Base-by-base conservation (phyloP, 2,797 vertebrate genomes). In the Paramormyrops hopkinsi region DNA sequence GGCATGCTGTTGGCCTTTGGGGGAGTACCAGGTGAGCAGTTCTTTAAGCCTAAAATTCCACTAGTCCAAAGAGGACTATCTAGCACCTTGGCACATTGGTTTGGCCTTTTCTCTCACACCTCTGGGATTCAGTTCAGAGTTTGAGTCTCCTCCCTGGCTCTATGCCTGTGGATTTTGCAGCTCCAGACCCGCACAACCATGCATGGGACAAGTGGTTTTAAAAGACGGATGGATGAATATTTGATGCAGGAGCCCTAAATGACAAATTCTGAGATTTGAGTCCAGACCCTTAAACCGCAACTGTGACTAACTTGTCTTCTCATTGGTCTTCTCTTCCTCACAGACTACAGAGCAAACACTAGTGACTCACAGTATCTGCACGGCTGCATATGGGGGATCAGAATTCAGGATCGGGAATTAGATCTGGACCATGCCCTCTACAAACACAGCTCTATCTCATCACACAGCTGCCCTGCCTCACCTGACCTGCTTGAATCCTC, bases 391-490 rank as follows among this genome's bases (percentile, higher is more conserved):
- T 91, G 94, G 86, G 94, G 92, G 88, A 93, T 98, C 91, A 92
- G 91, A 89, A 90, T 96, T 90, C 96, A 97, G 91, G 96, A 92
- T 48, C 93, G 82, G 88, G 92, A 93, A 88, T 90, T 97, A 89
- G 96, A 97, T 92, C 89, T 97, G 88, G 97, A 97, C 93, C 89
- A 17, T 48, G 94, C 95, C 0, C 65, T 92, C 25, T 93, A 85
- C 91, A 96, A 94, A 93, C 94, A 96, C 90, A 53, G 87, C 89
- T 93, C 95, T 9, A 90, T 98, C 91, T 96, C 94, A 88, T 95
- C 97, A 25, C 94, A 97, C 92, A 97, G 97, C 92, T 98, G 97
- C 90, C 97, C 97, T 1, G 90, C 89, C 44, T 85, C 41, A 6
- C 51, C 53, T 14, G 22, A 46, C 51, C 33, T 56, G 2, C 73